These are phyloP conservation scores for Drosophila parvula DNA, from an alignment of 1,140 invertebrate genomes.

Conservation along the genomic window DNA sequence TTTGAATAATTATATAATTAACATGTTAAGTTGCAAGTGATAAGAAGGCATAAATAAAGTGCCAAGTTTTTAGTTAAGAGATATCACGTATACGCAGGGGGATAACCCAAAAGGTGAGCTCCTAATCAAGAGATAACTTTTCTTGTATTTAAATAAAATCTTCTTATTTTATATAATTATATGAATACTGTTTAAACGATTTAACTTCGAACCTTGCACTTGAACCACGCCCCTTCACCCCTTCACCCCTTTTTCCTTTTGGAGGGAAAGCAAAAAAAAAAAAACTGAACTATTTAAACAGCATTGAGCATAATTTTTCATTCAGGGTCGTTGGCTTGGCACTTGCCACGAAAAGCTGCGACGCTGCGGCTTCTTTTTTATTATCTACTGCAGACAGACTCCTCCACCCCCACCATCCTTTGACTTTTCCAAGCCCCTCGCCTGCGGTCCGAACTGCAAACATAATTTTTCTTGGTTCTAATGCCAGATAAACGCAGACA, in stretches of 20 bases:
- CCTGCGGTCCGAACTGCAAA: conserved; percentile 54
- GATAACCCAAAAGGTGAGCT: no score
- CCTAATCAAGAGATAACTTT: no score
- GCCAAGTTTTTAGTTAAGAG: background rate
- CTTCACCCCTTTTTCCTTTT: background rate
- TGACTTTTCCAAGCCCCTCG: conserved; percentile 5
- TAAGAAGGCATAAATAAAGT: background rate
- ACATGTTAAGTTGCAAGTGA: background rate
- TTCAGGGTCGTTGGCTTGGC: conserved; percentile 63
- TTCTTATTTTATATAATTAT: no score
- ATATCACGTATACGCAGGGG: background rate
- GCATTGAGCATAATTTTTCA: conserved; percentile 68
- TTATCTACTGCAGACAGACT: conserved; percentile 45
- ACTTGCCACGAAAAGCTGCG: conserved; percentile 18
- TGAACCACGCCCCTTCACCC: conserved; percentile 28
- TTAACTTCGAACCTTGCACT: conserved; percentile 50
- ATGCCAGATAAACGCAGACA: conserved; percentile 74
- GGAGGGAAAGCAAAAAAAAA: background rate
- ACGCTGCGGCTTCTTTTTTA: conserved; percentile 55
- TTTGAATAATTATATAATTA: background rate
- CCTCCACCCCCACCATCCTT: background rate
- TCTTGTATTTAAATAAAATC: no score
- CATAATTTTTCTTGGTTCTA: conserved; percentile 73
- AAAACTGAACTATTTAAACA: conserved; percentile 52
- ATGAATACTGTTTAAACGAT: no score